These are phyloP conservation scores for Masnerella sp. DNA, from an alignment of 2,888 invertebrate genomes.

Conservation along the genomic window DNA sequence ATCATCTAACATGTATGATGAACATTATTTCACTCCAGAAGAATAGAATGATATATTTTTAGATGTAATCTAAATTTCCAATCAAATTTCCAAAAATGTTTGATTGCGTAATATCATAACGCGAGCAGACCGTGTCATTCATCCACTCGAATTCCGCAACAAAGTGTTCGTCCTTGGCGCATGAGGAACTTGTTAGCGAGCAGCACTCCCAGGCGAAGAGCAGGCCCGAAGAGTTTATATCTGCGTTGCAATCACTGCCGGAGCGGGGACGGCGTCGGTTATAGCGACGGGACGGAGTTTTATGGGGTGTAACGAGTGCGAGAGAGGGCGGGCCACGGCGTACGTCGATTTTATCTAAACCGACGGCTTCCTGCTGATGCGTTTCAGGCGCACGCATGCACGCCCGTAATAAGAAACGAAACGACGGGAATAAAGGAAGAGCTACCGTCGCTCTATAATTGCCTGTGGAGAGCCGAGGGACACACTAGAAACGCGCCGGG, in stretches of 20 bases:
- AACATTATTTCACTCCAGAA: too few species aligned
- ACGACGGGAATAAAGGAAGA: slow-evolving; percentile 49
- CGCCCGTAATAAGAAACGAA: slow-evolving; percentile 65
- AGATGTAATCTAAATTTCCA: too few species aligned
- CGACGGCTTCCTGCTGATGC: slow-evolving; percentile 72
- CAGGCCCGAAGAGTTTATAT: slow-evolving; percentile 36
- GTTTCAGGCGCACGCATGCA: slow-evolving; percentile 64
- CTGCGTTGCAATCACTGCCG: slow-evolving; percentile 63
- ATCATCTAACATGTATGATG: too few species aligned
- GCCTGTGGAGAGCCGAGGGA: slow-evolving; percentile 1
- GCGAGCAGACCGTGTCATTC: too few species aligned
- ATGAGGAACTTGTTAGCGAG: slow-evolving; percentile 37
- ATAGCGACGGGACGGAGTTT: slow-evolving; percentile 71
- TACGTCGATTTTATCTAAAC: slow-evolving; percentile 75
- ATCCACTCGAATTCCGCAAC: slow-evolving; percentile 38
- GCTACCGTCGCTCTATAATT: slow-evolving; percentile 25
- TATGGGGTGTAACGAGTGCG: slow-evolving; percentile 74
- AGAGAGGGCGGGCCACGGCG: slow-evolving; percentile 65
- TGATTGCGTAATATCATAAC: too few species aligned
- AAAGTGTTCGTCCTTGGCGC: slow-evolving; percentile 29
- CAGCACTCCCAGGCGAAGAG: slow-evolving; percentile 20
- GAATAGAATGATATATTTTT: too few species aligned
- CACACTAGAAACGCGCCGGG: too few species aligned
- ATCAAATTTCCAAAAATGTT: too few species aligned
- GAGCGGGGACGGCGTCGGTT: slow-evolving; percentile 71